Conservation (phyloP, 2,797 vertebrate species). For the Siniperca scherzeri region DNA sequence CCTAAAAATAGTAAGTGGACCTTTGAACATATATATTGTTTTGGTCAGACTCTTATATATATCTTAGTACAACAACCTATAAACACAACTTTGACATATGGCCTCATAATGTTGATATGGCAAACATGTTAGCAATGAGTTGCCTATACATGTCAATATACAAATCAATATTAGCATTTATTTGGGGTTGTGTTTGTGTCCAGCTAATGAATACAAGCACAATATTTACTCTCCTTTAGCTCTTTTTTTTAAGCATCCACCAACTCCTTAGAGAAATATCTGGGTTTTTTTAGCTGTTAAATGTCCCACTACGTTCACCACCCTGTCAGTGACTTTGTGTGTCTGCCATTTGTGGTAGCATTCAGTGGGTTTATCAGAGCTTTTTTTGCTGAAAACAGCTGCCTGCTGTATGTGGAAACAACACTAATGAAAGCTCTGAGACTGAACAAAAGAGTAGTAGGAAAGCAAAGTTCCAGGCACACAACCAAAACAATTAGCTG, state of each 20-base stretch:
- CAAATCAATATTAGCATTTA: background rate
- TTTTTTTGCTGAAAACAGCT: background rate
- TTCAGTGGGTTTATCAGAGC: background rate
- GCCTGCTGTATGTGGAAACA: background rate
- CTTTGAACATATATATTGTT: background rate
- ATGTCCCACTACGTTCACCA: background rate
- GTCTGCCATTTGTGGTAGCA: background rate
- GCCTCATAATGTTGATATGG: background rate
- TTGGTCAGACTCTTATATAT: background rate
- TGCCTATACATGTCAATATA: background rate
- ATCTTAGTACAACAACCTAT: background rate
- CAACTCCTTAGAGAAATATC: too few species aligned
- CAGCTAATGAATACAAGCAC: background rate
- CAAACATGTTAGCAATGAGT: background rate
- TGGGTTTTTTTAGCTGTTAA: background rate
- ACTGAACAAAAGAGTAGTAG: background rate
- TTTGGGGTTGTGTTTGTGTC: background rate
- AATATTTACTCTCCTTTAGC: background rate
- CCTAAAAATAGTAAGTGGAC: background rate
- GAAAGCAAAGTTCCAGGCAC: background rate
- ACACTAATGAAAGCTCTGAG: background rate
- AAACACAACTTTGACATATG: background rate
- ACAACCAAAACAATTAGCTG: background rate
- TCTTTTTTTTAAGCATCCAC: background rate
- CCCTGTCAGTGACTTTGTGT: background rate